Conservation (phyloP, 2,113 vertebrate species). For the Malurus cyaneus region DNA sequence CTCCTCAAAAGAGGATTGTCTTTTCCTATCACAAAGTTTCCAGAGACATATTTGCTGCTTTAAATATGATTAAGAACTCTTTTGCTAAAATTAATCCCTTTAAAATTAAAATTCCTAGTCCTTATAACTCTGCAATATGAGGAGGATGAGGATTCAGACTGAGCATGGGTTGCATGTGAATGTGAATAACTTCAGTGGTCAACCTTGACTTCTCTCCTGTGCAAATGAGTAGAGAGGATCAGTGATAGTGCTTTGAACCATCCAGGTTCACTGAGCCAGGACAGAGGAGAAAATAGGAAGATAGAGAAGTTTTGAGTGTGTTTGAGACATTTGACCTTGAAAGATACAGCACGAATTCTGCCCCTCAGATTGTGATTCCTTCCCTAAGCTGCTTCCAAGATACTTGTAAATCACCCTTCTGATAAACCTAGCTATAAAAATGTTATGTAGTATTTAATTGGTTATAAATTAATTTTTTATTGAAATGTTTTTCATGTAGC, state of each 20-base stretch:
- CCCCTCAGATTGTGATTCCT: not conserved
- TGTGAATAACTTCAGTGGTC: not conserved
- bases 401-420: not conserved
- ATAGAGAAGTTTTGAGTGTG: not conserved
- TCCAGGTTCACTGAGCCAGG: not conserved
- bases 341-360: fast-evolving
- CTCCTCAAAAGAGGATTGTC: not conserved
- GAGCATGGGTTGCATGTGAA: not conserved
- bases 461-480: not conserved
- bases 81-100: not conserved
- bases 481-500: not conserved
- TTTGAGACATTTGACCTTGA: not conserved
- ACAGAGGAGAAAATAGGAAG: not conserved
- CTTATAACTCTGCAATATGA: not conserved
- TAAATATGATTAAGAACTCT: not conserved
- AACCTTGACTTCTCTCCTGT: not conserved
- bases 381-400: not conserved
- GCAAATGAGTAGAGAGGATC: not conserved
- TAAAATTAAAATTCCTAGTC: not conserved
- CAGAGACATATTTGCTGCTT: not conserved
- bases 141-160: not conserved
- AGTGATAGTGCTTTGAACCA: not conserved
- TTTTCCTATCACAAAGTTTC: constrained; percentile 11
- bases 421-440: not conserved
- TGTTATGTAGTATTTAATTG: not conserved